A percentile compares a stretch with the other conserved stretches of the same genome.
phyloP scores from a whole-genome alignment of 2,113 vertebrate genomes.

The Channa argus region DNA sequence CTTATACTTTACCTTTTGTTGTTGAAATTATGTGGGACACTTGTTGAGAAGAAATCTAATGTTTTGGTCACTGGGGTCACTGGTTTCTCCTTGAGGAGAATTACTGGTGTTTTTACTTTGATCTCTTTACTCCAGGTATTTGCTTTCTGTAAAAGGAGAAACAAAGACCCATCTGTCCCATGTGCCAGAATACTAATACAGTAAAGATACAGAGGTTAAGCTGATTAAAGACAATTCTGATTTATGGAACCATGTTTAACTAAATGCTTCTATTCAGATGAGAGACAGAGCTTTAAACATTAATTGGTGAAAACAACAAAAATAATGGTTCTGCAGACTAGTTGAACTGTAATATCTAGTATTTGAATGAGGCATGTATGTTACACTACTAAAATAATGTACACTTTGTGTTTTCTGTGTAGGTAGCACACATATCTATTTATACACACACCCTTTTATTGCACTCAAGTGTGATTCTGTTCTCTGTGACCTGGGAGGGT shows the following conservation, averaged over 20 bases:
- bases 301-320: too few species aligned
- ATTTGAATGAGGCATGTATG: too few species aligned
- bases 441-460: conserved; percentile 51
- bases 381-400: too few species aligned
- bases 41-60: conserved; percentile 74
- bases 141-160: conserved; percentile 51
- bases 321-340: too few species aligned
- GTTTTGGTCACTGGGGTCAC: neutral
- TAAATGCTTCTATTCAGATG: too few species aligned
- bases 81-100: conserved; percentile 21
- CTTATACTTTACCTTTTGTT: conserved; percentile 54
- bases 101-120: conserved; percentile 23
- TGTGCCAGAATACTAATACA: neutral
- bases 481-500: conserved; percentile 28
- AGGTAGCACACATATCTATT: neutral
- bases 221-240: neutral
- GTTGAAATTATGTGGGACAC: neutral
- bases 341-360: too few species aligned
- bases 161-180: neutral
- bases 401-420: too few species aligned
- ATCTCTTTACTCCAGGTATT: conserved; percentile 37
- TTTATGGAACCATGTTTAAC: too few species aligned
- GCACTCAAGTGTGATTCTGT: conserved; percentile 47
- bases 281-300: too few species aligned
- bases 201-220: neutral